A percentile compares a stretch with the other conserved stretches of the same genome.
Evolutionary conservation across 2,888 invertebrate genomes (phyloP).

Genomic region (Subacronicta megacephala): DNA sequence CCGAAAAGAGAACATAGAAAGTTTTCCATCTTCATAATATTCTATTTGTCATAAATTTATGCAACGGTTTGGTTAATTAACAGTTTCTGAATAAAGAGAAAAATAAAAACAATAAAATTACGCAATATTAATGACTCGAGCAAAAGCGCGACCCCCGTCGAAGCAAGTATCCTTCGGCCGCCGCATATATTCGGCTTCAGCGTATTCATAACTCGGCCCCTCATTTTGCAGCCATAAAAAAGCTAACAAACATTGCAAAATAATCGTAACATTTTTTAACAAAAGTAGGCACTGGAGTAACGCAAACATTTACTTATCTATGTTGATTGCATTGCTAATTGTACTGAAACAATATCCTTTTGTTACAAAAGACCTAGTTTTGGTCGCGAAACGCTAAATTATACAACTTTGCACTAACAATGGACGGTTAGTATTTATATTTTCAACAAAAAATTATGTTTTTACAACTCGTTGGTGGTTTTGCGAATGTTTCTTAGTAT

Average conservation of each 20-base stretch:
- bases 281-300: conserved; percentile 59
- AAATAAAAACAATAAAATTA: too few relatives aligned
- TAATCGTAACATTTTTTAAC: conserved; percentile 57
- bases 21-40: too few relatives aligned
- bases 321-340: conserved; percentile 85
- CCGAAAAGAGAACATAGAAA: too few relatives aligned
- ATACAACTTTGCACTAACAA: conserved; percentile 78
- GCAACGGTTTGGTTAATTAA: too few relatives aligned
- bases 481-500: conserved; percentile 39
- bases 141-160: neutral
- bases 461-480: conserved; percentile 47
- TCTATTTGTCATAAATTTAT: too few relatives aligned
- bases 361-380: conserved; percentile 86
- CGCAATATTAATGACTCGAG: conserved; percentile 14
- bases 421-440: conserved; percentile 68
- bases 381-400: conserved; percentile 81
- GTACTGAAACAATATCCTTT: conserved; percentile 86
- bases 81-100: too few relatives aligned
- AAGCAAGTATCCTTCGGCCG: conserved; percentile 25
- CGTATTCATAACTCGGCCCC: conserved; percentile 1
- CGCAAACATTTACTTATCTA: conserved; percentile 83
- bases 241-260: conserved; percentile 47
- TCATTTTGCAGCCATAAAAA: conserved; percentile 36
- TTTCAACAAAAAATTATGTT: conserved; percentile 63
- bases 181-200: conserved; percentile 5